Base-by-base conservation (phyloP, 2,888 invertebrate species). In the Trichacis sp. region DNA sequence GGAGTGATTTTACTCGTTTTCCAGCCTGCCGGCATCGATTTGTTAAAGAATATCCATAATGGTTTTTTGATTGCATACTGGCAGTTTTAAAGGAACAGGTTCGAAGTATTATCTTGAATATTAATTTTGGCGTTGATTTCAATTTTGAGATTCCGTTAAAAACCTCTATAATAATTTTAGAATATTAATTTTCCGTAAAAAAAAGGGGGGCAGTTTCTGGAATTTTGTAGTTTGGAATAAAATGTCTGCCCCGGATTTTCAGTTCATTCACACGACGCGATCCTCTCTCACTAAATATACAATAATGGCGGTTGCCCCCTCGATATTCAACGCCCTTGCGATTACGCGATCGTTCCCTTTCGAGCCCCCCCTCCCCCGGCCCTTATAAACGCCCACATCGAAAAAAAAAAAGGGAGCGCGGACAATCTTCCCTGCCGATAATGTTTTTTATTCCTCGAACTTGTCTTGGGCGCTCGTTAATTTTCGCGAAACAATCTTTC, bases 191-290 rank as follows among this genome's bases (percentile, higher is more conserved):
- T 24, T 24, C 24, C 4, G n/a, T n/a, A n/a, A n/a, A n/a, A n/a
- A n/a, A n/a, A n/a, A n/a, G n/a, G n/a, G n/a, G n/a, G n/a, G n/a
- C n/a, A n/a, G n/a, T n/a, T n/a, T n/a, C n/a, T n/a, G n/a, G n/a
- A n/a, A n/a, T n/a, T n/a, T n/a, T n/a, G n/a, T n/a, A n/a, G n/a
- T n/a, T n/a, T n/a, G n/a, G n/a, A n/a, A n/a, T n/a, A n/a, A n/a
- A n/a, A n/a, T n/a, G n/a, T n/a, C n/a, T n/a, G 73, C 74, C 74
- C 78, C 78, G 76, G 71, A 68, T 68, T 73, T 72, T 73, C 74
- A 81, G 81, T 81, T 81, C 81, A 81, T 81, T 81, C 81, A 81
- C 81, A 81, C 80, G 24, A 24, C 24, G 8, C n/a, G 79, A 72
- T 68, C 66, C 71, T 72, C 75, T 76, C 77, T 78, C 73, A 77